Base-by-base conservation (phyloP, 2,888 invertebrate genomes). In the Microchrysa polita region DNA sequence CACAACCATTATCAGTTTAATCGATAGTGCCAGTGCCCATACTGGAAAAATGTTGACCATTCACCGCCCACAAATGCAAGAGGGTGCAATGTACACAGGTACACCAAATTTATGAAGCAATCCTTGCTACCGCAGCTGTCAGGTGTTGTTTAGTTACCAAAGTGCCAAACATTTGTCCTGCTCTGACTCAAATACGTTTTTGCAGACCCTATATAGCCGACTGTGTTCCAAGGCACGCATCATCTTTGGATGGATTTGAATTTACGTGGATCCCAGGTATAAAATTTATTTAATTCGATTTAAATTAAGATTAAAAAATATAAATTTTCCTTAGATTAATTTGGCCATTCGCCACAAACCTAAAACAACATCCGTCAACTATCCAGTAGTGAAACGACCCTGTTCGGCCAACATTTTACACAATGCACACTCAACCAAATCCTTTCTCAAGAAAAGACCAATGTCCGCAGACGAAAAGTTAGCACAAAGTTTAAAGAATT, bases 241-340 rank as follows among this genome's bases (percentile, higher is more conserved):
- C 4, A 9, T 9, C 53, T 52, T 65, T 63, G 48, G 40, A 84
- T 84, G 85, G 85, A 85, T 82, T 82, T 85, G 79, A 81, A 83
- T 80, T 81, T 85, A 71, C 78, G 78, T 76, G 85, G 85, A 75
- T 85, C 85, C 42, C 85, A 85, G 81, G 84, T 84, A 18, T 18
- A 34, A 34, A 5, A 34, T 34, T 34, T 34, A 34, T 34, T 34
- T 7, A 34, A 7, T 34, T 34, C 7, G 7, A 34, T 34, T 34
- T 34, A 34, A 7, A 34, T 34, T 34, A 34, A 34, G 7, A 34
- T 34, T 34, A 34, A 34, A 7, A 34, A 34, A 2, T 34, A 7
- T 34, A 22, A 48, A 7, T 73, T 55, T 16, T 73, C 27, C 42
- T n/a, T 75, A 85, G 84, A 85, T 85, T 79, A 85, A 84, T 80